Base-by-base conservation (phyloP, 2,113 vertebrate genomes). In the Dolichallabes microphthalmus region DNA sequence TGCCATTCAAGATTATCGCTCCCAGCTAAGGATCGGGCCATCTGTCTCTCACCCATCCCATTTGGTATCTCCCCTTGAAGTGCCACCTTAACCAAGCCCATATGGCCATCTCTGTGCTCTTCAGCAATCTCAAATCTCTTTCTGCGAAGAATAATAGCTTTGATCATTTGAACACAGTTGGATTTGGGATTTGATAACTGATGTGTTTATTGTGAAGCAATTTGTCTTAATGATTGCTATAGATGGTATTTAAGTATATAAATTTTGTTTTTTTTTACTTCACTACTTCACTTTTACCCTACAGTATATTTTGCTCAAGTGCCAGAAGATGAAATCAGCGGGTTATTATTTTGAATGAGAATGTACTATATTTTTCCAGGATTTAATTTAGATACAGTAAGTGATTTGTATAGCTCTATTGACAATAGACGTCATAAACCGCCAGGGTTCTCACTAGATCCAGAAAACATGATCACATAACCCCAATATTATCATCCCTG, bases 41-140 rank as follows among this genome's bases (percentile, higher is more conserved):
- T 89, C 89, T 89, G 89, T 78, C 88, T 86, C 87, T 80, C 77
- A 81, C 77, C 57, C 77, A 66, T 85, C 39, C 58, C 92, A 92
- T 92, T 91, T 90, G 90, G 87, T 55, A 80, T 86, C 55, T 89
- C 80, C 68, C 87, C 88, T 91, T 88, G 78, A 90, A 80, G 58
- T 55, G 89, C 81, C 90, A 91, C 91, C 89, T 93, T 86, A 80
- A 69, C 86, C 85, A 87, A 61, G 88, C 79, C 90, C 92, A 92
- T 92, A 90, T 92, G 93, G 90, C 77, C 85, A 82, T 85, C 81
- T 88, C 87, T 88, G 84, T 89, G 82, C 89, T 89, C 84, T 50
- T 57, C 80, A 73, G 53, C 80, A 20, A 80, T 74, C 85, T 82
- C 79, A 57, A 86, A 53, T 88, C 60, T 39, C 30, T 75, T 63